These are phyloP conservation scores for Galaxias olidus DNA, from an alignment of 2,797 vertebrate genomes.

Conservation along the genomic window DNA sequence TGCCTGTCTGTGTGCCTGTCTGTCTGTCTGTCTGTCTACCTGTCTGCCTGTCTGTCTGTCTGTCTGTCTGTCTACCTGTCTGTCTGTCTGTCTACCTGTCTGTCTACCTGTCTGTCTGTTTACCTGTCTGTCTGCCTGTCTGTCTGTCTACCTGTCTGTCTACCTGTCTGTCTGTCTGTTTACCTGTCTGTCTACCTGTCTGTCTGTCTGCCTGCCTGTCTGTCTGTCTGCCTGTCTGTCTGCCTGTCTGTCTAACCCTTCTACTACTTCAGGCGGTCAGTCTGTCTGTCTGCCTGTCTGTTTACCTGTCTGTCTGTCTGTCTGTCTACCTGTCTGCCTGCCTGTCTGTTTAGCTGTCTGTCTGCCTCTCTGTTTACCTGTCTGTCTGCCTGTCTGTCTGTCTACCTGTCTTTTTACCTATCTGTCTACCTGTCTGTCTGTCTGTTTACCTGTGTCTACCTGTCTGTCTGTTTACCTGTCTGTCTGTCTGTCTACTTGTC, in stretches of 20 bases:
- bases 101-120: neutral
- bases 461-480: neutral
- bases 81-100: conserved; percentile 42
- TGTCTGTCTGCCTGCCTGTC: neutral
- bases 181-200: no score
- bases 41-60: neutral
- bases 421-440: neutral
- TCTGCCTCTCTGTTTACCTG: neutral
- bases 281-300: neutral
- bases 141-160: neutral
- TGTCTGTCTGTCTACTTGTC: neutral
- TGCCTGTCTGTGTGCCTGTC: neutral
- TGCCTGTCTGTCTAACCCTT: neutral
- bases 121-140: neutral
- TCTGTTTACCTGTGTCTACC: neutral
- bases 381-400: conserved; percentile 78
- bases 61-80: neutral
- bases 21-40: neutral
- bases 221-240: conserved; percentile 4
- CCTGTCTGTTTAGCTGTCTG: no score
- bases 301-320: conserved; percentile 73
- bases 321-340: neutral
- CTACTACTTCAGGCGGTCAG: no score
- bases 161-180: neutral
- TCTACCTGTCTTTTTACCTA: no score